These are phyloP conservation scores for Ruditapes philippinarum DNA, from an alignment of 1,140 invertebrate species.

Conservation along the genomic window DNA sequence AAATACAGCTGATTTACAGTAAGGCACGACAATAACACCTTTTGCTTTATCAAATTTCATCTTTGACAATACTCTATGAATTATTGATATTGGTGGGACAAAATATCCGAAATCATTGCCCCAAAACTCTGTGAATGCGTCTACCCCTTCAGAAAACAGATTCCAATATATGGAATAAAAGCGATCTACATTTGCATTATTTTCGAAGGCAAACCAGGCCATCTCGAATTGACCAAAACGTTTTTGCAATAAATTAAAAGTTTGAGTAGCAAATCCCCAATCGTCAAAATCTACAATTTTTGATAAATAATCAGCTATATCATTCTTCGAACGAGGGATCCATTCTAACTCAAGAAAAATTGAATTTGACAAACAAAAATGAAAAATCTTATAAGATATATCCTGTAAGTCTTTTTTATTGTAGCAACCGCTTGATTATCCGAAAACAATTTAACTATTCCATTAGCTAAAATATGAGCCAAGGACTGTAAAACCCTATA, in stretches of 20 bases:
- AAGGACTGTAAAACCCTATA: conserved; percentile 23
- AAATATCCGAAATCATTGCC: background rate
- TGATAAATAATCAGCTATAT: conserved; percentile 53
- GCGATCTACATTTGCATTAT: conserved; percentile 26
- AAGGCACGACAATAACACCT: background rate
- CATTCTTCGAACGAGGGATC: conserved; percentile 42
- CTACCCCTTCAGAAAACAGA: background rate
- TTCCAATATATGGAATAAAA: conserved; percentile 49
- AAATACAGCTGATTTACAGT: conserved; percentile 8
- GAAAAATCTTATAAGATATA: background rate
- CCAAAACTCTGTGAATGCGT: conserved; percentile 43
- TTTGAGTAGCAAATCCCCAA: conserved; percentile 33
- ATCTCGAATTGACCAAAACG: background rate
- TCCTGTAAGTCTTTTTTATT: conserved; percentile 51
- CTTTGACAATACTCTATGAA: background rate
- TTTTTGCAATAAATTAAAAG: background rate
- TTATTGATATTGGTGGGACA: conserved; percentile 41
- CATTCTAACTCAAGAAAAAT: conserved; percentile 55
- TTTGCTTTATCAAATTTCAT: background rate
- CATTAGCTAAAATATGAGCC: background rate
- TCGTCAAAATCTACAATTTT: conserved; percentile 55
- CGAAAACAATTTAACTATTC: conserved; percentile 54
- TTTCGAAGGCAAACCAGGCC: conserved; percentile 47
- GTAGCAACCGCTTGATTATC: conserved; percentile 40
- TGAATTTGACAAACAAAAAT: background rate